Evolutionary conservation across 2,797 vertebrate species (phyloP), one percentile per base, ranked within the genome.

Genomic region (Neomorphus geoffroyi): DNA sequence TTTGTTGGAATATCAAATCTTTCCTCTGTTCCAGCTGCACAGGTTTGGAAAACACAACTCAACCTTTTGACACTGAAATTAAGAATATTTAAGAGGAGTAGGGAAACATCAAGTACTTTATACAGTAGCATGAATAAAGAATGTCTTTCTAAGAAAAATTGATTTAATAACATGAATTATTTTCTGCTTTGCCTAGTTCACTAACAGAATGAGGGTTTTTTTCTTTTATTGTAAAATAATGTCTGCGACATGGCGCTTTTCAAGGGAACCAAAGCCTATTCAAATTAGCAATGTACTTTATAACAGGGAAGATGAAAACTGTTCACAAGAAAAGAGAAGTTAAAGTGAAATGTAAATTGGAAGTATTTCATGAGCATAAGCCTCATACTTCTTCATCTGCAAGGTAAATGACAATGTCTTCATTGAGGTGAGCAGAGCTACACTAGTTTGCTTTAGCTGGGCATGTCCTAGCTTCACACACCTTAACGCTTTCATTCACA

Each of bases 141-240:
- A 72, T 3, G 8, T 22, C 18, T 61, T 86, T 46, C 58, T 39
- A 78, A 39, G 53, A 88, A 92, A 90, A 90, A 41, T 0, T 33
- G 7, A 80, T 77, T 82, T 69, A 74, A 50, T 30, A 83, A 88
- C 39, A 45, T 9, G 18, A 71, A 72, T 79, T 56, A 13, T 87
- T 91, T 80, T 87, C 71, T 93, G 32, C 27, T 81, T 87, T 91
- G 51, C 10, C 18, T 35, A 83, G 19, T 37, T 90, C 26, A 16
- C 51, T 51, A 77, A 53, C 33, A 85, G 19, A 91, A 72, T 22
- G 5, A 70, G 32, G 2, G 50, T 11, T 75, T 66, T 50, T 28
- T 37, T 10, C 22, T 84, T 72, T 41, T 37, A 75, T 64, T 18
- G 12, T 23, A 56, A 94, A 87, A 70, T 13, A 14, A 19, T 1